Base-by-base conservation (phyloP, 2,797 vertebrate species). In the Spea hammondii region DNA sequence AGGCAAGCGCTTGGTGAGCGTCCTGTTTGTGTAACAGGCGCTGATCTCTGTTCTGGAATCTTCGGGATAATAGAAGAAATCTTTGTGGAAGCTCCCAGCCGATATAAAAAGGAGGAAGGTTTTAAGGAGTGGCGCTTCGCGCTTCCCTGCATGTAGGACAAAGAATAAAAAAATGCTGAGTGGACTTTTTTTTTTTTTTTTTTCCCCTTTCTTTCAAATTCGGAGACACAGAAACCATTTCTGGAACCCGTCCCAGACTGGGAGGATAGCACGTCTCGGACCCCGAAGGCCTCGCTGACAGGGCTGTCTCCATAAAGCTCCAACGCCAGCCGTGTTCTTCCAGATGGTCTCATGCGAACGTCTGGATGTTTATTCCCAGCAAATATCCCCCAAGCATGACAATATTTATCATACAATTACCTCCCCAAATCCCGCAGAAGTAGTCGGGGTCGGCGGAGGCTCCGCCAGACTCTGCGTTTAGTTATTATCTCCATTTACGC, bases 381-480 rank as follows among this genome's bases (percentile, higher is more conserved):
- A 84, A 83, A 85, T 87, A 86, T 70, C 76, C 78, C 78, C 88
- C 83, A 76, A 89, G 87, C 70, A 88, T 85, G 83, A 85, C 79
- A 88, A 78, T 91, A 89, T 90, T 90, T 91, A 89, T 84, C 85
- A 84, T 70, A 83, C 85, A 86, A 87, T 91, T 88, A 90, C 85
- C 84, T 87, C 83, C 83, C 79, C 79, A 85, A 87, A 85, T 84
- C 83, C 82, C 83, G 6, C 59, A 70, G 71, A 74, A 69, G 65
- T 68, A 3, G 46, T 6, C 54, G 12, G 69, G 71, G 6, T 17
- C 6, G 8, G 12, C 46, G 6, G 67, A 32, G 55, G 48, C 44
- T 6, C 14, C 4, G 67, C 53, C 79, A 67, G 73, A 53, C 59
- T 14, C 60, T 67, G 3, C 55, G 48, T 64, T 74, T 13, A 48